Evolutionary conservation across 2,113 vertebrate genomes (phyloP), one percentile per base, ranked within the genome.

Genomic region (Poeciliopsis occidentalis): DNA sequence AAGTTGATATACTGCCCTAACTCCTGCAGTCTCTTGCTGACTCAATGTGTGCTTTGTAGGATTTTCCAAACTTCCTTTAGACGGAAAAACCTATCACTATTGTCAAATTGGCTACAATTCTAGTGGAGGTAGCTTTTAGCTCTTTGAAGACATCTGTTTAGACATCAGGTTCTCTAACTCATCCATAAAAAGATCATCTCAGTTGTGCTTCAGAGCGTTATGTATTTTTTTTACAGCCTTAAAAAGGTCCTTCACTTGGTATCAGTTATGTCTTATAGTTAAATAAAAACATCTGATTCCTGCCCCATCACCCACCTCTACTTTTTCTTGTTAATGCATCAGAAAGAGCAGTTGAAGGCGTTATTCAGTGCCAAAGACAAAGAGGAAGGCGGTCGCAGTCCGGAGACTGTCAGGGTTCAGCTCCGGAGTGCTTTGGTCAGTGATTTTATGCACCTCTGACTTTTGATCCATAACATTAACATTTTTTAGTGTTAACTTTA

Each of bases 341-440:
- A 98, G 97, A 97, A 94, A 82, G 97, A 98, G 74, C 95, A 97
- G 31, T 32, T 97, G 83, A 97, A 95, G 91, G 92, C 92, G 60
- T 88, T 97, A 69, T 91, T 97, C 65, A 79, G 83, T 63, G 75
- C 93, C 75, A 97, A 96, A 88, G 97, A 98, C 32, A 94, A 95
- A 68, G 96, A 98, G 12, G 97, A 98, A 84, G 96, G 95, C 12
- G 75, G 94, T 67, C 94, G 95, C 85, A 93, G 94, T 51, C 89
- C 92, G 26, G 97, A 99, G 71, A 95, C 95, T 26, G 96, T 99
- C 81, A 97, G 95, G 91, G 96, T 95, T 30, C 96, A 97, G 86
- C 95, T 96, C 69, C 95, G 94, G 77, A 96, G 94, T 80, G 95
- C 94, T 68, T 89, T 98, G 96, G 98, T 98, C 81, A 0, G 94